Percentiles rank a stretch among this genome's conserved stretches.
These are phyloP conservation scores for Morbakka virulenta DNA, from an alignment of 30 jellyfish, hydroid and myxozoan species.

Conservation along the genomic window DNA sequence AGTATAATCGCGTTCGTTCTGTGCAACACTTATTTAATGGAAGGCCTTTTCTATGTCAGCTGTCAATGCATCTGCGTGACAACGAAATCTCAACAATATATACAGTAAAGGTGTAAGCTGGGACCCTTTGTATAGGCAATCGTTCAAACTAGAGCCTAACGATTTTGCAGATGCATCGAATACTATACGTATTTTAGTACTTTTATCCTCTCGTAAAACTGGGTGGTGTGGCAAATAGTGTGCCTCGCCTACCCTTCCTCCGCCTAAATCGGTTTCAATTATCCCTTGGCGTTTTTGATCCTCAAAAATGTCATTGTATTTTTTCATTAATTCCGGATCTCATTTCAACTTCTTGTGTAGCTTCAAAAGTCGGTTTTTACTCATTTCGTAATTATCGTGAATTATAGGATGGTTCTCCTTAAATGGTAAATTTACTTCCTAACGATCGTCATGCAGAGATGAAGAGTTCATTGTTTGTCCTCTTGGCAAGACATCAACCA, in stretches of 20 bases:
- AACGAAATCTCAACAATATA: background rate
- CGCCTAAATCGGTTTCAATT: background rate
- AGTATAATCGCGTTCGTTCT: conserved; percentile 3
- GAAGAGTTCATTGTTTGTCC: too few relatives aligned
- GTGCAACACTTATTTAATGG: conserved; percentile 1
- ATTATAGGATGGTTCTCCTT: background rate
- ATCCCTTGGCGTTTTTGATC: background rate
- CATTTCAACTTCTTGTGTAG: background rate
- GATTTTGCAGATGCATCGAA: conserved; percentile 13
- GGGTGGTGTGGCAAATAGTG: conserved; percentile 24
- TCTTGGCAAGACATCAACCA: too few relatives aligned
- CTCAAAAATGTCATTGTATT: background rate
- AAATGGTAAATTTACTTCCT: background rate
- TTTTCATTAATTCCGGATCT: too few relatives aligned
- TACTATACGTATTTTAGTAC: conserved; percentile 11
- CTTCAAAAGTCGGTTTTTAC: background rate
- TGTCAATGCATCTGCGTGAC: background rate
- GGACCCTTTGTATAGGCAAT: background rate
- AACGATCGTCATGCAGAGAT: background rate
- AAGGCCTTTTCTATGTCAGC: conserved; percentile 28
- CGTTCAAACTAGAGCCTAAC: background rate
- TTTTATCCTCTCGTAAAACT: conserved; percentile 1
- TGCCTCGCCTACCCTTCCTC: background rate
- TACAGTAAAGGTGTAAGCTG: background rate
- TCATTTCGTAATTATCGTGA: background rate